Evolutionary conservation across 2,113 vertebrate species (phyloP).

Genomic region (Macrotis lagotis): DNA sequence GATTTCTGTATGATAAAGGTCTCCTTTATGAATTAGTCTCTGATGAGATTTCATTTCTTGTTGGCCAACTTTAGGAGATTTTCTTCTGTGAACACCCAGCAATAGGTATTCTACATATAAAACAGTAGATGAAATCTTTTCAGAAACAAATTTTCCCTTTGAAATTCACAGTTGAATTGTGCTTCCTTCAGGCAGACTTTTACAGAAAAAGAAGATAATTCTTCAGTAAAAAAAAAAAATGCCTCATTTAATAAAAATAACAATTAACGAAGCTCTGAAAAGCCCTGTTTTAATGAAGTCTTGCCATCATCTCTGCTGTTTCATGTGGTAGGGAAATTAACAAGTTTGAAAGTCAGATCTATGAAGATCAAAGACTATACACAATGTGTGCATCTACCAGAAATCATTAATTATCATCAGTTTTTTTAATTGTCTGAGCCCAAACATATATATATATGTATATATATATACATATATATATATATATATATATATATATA

Average conservation of each 20-base stretch:
- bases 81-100: neutral
- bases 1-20: rapidly evolving
- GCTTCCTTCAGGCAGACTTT: neutral
- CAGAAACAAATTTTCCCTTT: neutral
- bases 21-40: neutral
- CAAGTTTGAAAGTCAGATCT: neutral
- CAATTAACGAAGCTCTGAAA: neutral
- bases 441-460: too few species aligned
- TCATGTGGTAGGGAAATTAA: neutral
- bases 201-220: neutral
- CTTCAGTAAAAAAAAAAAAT: neutral
- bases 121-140: neutral
- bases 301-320: neutral
- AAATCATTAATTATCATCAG: neutral
- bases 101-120: neutral
- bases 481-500: too few species aligned
- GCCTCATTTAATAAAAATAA: neutral
- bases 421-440: neutral
- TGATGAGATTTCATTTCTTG: neutral
- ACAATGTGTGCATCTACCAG: neutral
- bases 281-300: neutral
- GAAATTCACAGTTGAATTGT: neutral
- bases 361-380: neutral
- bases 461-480: too few species aligned
- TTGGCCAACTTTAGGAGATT: neutral